Conservation (phyloP, 2,888 invertebrate genomes). For the Aproaerema taeniolella region DNA sequence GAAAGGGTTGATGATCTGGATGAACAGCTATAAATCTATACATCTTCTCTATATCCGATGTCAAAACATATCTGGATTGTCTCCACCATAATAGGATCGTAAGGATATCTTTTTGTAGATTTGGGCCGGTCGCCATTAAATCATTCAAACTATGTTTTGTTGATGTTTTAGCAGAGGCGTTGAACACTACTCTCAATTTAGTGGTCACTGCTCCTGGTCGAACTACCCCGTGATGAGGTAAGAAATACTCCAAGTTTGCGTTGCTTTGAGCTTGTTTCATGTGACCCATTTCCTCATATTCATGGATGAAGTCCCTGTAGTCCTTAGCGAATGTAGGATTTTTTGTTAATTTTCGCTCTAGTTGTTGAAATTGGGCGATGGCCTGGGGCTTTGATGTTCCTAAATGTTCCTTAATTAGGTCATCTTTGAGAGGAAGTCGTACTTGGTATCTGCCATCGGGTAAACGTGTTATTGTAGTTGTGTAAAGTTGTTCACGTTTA, state of each 20-base stretch:
- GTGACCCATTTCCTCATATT: background rate
- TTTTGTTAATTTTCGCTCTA: background rate
- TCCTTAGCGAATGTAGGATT: background rate
- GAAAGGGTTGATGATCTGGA: too few relatives aligned
- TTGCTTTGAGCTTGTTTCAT: background rate
- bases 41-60: too few relatives aligned
- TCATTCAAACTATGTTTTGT: constrained; percentile 5
- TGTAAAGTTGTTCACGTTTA: background rate
- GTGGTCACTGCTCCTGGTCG: constrained; percentile 17
- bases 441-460: constrained; percentile 4
- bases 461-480: background rate
- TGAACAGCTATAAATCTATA: too few relatives aligned
- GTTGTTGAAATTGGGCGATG: background rate
- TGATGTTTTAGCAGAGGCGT: constrained; percentile 16
- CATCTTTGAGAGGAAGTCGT: background rate
- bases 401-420: background rate
- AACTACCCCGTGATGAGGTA: constrained; percentile 18
- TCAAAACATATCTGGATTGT: too few relatives aligned
- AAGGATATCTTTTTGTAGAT: constrained; percentile 19
- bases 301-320: background rate
- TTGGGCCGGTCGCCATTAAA: constrained; percentile 4
- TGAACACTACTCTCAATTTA: too few relatives aligned
- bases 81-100: too few relatives aligned
- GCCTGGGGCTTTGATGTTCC: background rate
- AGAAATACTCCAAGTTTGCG: constrained; percentile 8